A percentile compares a stretch with the other conserved stretches of the same genome.
Conservation (phyloP, 2,113 vertebrate species). For the Acrocephalus kingi region DNA sequence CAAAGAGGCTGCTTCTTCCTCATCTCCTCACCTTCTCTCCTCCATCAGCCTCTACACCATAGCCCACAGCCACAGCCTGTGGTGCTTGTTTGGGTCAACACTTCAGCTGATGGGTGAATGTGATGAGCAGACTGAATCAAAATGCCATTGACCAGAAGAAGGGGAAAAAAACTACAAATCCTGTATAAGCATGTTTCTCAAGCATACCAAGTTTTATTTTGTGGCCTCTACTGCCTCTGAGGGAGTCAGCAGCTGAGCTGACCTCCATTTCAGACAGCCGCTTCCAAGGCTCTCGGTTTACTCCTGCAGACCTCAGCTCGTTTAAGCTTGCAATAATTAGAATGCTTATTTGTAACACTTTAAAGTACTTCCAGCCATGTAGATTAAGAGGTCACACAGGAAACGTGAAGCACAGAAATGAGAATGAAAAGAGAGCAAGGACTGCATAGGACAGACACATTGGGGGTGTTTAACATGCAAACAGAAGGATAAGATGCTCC, state of each 20-base stretch:
- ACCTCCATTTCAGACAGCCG: not conserved
- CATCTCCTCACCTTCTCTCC: not conserved
- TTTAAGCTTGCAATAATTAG: constrained; percentile 12
- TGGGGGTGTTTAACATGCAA: not conserved
- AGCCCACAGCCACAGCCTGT: not conserved
- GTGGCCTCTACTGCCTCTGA: not conserved
- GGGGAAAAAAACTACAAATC: not conserved
- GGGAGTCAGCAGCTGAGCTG: not conserved
- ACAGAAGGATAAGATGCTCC: not conserved
- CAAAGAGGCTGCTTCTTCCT: not conserved
- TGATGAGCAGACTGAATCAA: not conserved
- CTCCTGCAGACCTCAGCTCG: not conserved
- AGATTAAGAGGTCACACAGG: not conserved
- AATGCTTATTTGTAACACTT: not conserved
- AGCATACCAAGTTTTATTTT: not conserved
- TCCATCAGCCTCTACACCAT: not conserved
- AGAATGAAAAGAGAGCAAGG: not conserved
- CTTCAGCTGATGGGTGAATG: not conserved
- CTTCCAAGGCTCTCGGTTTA: not conserved
- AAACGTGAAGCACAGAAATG: not conserved
- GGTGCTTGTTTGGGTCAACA: not conserved
- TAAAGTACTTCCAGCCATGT: not conserved
- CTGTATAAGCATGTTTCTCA: rapidly evolving
- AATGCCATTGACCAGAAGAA: not conserved
- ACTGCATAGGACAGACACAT: not conserved